Conservation (phyloP, 2,888 invertebrate genomes). For the Nemotelus pantherinus region DNA sequence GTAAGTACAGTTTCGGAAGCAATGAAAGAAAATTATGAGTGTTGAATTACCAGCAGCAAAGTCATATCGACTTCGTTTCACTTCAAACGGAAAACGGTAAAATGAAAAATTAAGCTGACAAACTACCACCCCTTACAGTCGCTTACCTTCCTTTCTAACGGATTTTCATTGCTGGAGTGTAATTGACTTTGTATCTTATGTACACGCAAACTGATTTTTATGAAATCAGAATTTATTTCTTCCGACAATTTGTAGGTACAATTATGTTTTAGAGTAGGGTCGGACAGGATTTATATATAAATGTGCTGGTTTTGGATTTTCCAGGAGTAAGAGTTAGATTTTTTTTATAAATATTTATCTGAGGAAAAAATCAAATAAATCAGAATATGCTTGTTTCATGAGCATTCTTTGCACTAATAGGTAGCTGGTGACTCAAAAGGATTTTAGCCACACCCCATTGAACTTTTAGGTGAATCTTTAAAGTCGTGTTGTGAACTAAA, state of each 20-base stretch:
- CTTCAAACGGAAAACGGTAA: neutral
- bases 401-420: no score
- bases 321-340: neutral
- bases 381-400: no score
- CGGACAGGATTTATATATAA: neutral
- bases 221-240: slow-evolving; percentile 9
- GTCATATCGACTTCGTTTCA: neutral
- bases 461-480: no score
- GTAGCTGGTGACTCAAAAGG: no score
- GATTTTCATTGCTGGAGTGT: slow-evolving; percentile 12
- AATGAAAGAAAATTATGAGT: slow-evolving; percentile 8
- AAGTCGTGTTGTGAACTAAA: no score
- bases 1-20: neutral
- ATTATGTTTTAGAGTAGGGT: neutral
- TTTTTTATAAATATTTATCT: no score
- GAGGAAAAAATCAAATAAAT: no score
- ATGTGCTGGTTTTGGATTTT: neutral
- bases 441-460: no score
- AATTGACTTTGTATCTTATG: slow-evolving; percentile 16
- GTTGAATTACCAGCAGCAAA: neutral
- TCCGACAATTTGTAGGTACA: slow-evolving; percentile 22
- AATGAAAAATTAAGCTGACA: no score
- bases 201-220: slow-evolving; percentile 28
- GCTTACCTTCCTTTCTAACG: neutral
- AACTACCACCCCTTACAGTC: no score